Evolutionary conservation across 1,140 invertebrate species (phyloP), one percentile per base, ranked within the genome.

Genomic region (Vanessa tameamea): DNA sequence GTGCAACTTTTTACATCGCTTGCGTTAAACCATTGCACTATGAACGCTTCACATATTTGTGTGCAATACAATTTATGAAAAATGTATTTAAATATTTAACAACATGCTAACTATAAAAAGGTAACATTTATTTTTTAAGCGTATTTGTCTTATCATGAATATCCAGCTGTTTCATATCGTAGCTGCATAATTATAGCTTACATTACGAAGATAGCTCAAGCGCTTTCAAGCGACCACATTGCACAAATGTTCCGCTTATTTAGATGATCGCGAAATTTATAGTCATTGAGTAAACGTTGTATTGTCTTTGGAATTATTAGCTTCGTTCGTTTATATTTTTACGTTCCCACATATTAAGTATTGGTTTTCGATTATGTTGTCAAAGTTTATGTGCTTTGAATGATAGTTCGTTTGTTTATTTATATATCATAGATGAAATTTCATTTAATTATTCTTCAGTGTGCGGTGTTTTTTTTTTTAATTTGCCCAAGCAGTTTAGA

Each of bases 211-310:
- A 8, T 26, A 63, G 20, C 15, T 20, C 61, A 23, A 80, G 78
- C 14, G 11, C 57, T 61, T 6, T 20, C 23, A 15, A 61, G 57
- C 78, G 80, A 82, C 86, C 79, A 73, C 80, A 81, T 87, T 85
- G 85, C 81, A 82, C 85, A 85, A 87, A 85, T 84, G 84, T 89
- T 85, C 53, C 82, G 83, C 82, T 82, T 87, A 87, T 85, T 87
- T 83, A 81, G 80, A 84, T 80, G 79, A 77, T 82, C 81, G 77
- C 70, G 77, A 85, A 85, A 86, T 87, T 85, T 87, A 86, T 87
- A 73, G 77, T 83, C 79, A 74, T 79, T 77, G 68, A 79, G 78
- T 72, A 78, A 79, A 78, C 64, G 73, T 80, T 77, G 77, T 78
- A 80, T 79, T 83, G 82, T 83, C 79, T 80, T 78, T 75, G 72